These are phyloP conservation scores for Branchinecta sandiegonensis DNA, from an alignment of 2,888 invertebrate genomes.

Conservation along the genomic window DNA sequence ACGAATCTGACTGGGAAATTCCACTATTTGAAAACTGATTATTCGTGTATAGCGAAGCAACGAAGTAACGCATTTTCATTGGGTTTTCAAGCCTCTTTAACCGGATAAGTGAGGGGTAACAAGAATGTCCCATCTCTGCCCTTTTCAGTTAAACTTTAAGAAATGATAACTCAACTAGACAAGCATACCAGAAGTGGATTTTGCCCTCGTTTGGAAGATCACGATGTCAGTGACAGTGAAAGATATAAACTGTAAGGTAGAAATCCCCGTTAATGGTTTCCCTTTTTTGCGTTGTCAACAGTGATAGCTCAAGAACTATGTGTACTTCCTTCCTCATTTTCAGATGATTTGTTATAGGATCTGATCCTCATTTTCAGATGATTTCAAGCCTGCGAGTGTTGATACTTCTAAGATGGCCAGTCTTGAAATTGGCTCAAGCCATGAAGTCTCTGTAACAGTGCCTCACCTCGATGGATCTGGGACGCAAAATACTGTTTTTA, in stretches of 20 bases:
- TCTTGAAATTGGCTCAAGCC: conserved; percentile 73
- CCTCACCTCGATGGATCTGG: conserved; percentile 89
- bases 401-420: conserved; percentile 80
- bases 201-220: too few species aligned
- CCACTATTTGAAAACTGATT: too few species aligned
- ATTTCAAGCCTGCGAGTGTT: conserved; percentile 96
- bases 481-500: conserved; percentile 79
- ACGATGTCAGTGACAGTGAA: too few species aligned
- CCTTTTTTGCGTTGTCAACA: not conserved
- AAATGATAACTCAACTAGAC: too few species aligned
- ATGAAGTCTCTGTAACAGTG: conserved; percentile 68
- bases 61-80: too few species aligned
- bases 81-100: too few species aligned
- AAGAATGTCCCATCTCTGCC: too few species aligned
- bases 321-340: not conserved
- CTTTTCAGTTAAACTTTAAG: too few species aligned
- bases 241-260: not conserved
- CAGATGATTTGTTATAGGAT: not conserved
- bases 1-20: too few species aligned
- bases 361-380: conserved; percentile 53
- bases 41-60: too few species aligned
- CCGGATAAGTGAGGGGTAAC: too few species aligned
- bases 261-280: not conserved
- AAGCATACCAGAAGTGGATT: too few species aligned
- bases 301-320: not conserved